These are phyloP conservation scores for Epizoanthus fatuus DNA, from an alignment of 92 coral and sea anemone species.

Conservation along the genomic window DNA sequence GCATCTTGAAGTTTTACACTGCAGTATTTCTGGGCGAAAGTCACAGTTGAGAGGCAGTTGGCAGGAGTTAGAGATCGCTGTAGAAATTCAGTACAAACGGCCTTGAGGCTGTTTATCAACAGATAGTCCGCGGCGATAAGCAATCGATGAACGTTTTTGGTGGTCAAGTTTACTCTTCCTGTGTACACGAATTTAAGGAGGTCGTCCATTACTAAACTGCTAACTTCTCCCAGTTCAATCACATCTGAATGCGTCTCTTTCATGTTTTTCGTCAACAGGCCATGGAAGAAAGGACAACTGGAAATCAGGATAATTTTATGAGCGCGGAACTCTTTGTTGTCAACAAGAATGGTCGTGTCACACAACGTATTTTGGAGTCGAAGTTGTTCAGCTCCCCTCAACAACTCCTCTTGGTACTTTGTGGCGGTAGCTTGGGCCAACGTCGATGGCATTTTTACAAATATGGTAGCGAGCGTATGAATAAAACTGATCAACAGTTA, in stretches of 20 bases:
- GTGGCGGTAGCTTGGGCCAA: constrained; percentile 8
- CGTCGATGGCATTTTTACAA: constrained; percentile 26
- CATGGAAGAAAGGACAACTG: constrained; percentile 88
- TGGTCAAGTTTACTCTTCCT: constrained; percentile 78
- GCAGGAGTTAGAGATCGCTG: constrained; percentile 74
- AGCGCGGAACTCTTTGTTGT: constrained; percentile 79
- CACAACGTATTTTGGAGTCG: constrained; percentile 85
- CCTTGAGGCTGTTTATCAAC: constrained; percentile 76
- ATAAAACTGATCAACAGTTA: no score
- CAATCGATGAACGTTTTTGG: constrained; percentile 78
- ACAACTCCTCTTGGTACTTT: constrained; percentile 69
- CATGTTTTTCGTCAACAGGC: constrained; percentile 90
- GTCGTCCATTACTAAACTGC: constrained; percentile 80
- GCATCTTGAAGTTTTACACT: constrained; percentile 74
- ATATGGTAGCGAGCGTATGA: no score
- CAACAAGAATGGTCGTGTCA: constrained; percentile 86
- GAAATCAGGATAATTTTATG: constrained; percentile 90
- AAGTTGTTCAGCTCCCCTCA: constrained; percentile 73
- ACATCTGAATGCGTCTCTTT: constrained; percentile 62
- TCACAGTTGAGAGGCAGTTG: constrained; percentile 86
- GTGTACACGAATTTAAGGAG: constrained; percentile 90
- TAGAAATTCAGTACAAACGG: constrained; percentile 81
- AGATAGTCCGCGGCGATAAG: constrained; percentile 94
- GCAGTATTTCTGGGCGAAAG: constrained; percentile 83
- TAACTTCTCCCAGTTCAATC: constrained; percentile 63